phyloP scores from a whole-genome alignment of 2,113 vertebrate species.

The Pelusios castaneus region DNA sequence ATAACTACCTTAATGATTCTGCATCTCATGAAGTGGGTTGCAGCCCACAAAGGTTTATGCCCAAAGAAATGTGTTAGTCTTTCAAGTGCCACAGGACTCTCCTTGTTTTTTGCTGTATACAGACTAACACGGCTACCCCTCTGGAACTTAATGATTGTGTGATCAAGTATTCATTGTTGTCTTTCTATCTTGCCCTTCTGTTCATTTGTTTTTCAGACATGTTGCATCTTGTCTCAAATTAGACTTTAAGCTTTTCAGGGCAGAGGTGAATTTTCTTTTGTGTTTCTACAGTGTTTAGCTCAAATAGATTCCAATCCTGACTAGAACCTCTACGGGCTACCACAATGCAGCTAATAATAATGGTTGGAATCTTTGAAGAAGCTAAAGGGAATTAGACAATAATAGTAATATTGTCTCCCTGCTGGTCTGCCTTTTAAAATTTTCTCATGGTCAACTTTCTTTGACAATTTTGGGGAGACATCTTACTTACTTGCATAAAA shows the following conservation, averaged over 20 bases:
- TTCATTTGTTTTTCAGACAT: neutral
- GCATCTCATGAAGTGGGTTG: too few species aligned
- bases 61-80: too few species aligned
- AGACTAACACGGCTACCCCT: too few species aligned
- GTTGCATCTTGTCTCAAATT: neutral
- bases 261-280: neutral
- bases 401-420: accelerated
- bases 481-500: neutral
- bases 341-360: neutral
- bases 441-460: neutral
- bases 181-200: neutral
- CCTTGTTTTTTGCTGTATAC: too few species aligned
- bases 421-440: neutral
- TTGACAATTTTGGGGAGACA: accelerated
- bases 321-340: neutral
- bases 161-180: neutral
- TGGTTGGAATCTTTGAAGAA: neutral
- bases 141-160: neutral
- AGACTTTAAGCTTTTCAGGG: neutral
- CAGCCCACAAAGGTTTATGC: too few species aligned
- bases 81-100: too few species aligned
- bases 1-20: neutral
- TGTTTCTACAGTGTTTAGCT: neutral
- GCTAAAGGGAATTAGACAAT: neutral
- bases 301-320: accelerated